Conservation (phyloP, 2,888 invertebrate genomes). For the Syrphus vitripennis region DNA sequence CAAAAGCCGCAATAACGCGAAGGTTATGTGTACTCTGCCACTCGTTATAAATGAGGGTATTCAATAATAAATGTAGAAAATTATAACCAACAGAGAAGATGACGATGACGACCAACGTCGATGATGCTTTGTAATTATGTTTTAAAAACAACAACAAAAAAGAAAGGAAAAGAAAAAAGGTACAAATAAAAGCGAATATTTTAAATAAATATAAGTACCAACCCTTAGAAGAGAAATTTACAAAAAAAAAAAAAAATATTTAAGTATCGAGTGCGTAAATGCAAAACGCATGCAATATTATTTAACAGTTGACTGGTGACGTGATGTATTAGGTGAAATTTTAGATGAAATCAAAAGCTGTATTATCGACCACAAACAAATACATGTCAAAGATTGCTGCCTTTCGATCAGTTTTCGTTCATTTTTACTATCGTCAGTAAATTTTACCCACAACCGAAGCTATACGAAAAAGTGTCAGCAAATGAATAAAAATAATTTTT, state of each 20-base stretch:
- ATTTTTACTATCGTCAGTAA: neutral
- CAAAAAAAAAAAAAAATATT: constrained; percentile 8
- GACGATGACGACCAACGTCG: constrained; percentile 14
- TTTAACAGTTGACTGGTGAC: constrained; percentile 34
- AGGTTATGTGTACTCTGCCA: constrained; percentile 56
- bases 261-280: constrained; percentile 36
- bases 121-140: constrained; percentile 53
- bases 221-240: constrained; percentile 28
- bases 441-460: too few relatives aligned
- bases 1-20: constrained; percentile 57
- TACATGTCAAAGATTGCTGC: neutral
- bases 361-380: constrained; percentile 30
- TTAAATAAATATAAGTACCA: constrained; percentile 31
- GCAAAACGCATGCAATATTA: constrained; percentile 36
- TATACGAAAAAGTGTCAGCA: too few relatives aligned
- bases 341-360: neutral
- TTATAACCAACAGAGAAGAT: constrained; percentile 6
- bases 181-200: constrained; percentile 16
- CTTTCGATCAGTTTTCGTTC: neutral
- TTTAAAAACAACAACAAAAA: constrained; percentile 50
- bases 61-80: constrained; percentile 36
- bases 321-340: constrained; percentile 28
- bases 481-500: too few relatives aligned
- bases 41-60: constrained; percentile 34
- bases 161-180: neutral